A percentile compares a stretch with the other conserved stretches of the same genome.
phyloP scores from a whole-genome alignment of 2,113 vertebrate genomes.

The Odobenus rosmarus region DNA sequence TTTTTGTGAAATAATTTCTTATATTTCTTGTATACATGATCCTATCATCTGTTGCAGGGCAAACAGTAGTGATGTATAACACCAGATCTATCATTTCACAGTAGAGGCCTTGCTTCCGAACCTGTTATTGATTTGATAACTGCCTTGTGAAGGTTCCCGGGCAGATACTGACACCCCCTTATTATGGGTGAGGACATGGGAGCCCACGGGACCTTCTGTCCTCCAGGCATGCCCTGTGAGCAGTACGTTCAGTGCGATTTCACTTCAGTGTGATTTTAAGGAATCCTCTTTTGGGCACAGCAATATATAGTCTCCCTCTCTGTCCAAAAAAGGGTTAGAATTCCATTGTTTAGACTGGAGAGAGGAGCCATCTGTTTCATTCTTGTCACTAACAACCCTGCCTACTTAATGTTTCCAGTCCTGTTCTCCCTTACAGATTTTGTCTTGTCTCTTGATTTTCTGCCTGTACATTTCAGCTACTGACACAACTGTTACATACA shows the following conservation, averaged over 20 bases:
- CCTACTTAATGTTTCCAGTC: neutral
- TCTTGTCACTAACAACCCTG: neutral
- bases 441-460: neutral
- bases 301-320: neutral
- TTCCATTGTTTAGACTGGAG: neutral
- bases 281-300: neutral
- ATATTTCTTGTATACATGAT: neutral
- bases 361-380: neutral
- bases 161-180: neutral
- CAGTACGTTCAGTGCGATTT: neutral
- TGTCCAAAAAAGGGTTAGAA: neutral
- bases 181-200: neutral
- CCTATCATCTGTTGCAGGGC: neutral
- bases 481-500: neutral
- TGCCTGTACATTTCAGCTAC: neutral
- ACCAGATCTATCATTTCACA: neutral
- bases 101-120: neutral
- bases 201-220: accelerated
- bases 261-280: neutral
- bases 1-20: constrained; percentile 5
- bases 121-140: neutral
- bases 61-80: neutral
- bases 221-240: neutral
- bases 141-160: neutral
- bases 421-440: neutral